Evolutionary conservation across 2,113 vertebrate genomes (phyloP), one percentile per base, ranked within the genome.

Genomic region (Semicossyphus pulcher): DNA sequence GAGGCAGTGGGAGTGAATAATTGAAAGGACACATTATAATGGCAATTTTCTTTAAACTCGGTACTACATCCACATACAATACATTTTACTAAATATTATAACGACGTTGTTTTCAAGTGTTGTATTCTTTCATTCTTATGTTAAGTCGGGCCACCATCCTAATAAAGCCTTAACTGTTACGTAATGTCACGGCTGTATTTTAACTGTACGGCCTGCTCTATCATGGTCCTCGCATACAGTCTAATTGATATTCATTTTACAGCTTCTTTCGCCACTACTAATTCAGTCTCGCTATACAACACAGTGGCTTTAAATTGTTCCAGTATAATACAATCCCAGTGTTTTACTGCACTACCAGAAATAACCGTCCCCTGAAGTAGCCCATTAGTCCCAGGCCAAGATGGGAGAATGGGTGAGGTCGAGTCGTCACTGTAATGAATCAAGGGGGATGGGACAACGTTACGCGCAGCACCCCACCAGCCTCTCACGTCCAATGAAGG

Each of bases 321-420:
- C n/a, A 25, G 28, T 5, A n/a, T 29, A 45, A 69, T 47, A 56
- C 49, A 60, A 52, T 3, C 14, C n/a, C 44, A 21, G 21, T 42
- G 52, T 56, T 52, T 68, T 28, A 36, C 42, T 44, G 16, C 18
- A 3, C 20, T 26, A 10, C 41, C 74, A 62, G 51, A 39, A 62
- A 78, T 64, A 80, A 51, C 65, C 66, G 14, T 72, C 39, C 62
- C 52, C 52, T 62, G 23, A 81, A 66, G 57, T 16, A 53, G 57
- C 80, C 63, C 78, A 74, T 89, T 78, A 76, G 66, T 69, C 71
- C 58, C 44, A 12, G 62, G 21, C 73, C 48, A 26, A 26, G 76
- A 69, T 52, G 67, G 57, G 72, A 53, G 57, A 61, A 82, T 71
- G 89, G 89, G 88, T 88, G 89, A 91, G 89, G 91, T 80, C 86